Conservation (phyloP, 2,113 vertebrate species). For the Sturnira hondurensis region DNA sequence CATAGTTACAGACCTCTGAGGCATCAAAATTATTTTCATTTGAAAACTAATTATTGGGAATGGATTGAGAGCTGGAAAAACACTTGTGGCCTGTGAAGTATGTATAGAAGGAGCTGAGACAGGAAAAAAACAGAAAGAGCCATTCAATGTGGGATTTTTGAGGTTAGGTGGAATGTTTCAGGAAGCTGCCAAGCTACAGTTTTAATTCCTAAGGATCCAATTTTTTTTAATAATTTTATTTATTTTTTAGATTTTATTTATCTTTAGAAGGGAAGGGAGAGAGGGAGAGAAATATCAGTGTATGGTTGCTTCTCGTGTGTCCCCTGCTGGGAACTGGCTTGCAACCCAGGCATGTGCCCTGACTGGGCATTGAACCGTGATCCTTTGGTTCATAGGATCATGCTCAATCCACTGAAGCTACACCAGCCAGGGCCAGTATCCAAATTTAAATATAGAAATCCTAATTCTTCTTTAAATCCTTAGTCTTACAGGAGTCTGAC, state of each 20-base stretch:
- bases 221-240: too few relatives aligned
- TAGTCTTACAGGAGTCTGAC: background rate
- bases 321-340: too few relatives aligned
- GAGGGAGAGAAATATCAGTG: too few relatives aligned
- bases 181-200: background rate
- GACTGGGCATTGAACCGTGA: too few relatives aligned
- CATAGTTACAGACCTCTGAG: background rate
- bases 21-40: background rate
- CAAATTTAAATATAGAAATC: background rate
- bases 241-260: too few relatives aligned
- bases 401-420: too few relatives aligned
- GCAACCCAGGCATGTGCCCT: too few relatives aligned
- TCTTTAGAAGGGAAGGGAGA: too few relatives aligned
- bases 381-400: too few relatives aligned
- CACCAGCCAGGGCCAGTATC: too few relatives aligned
- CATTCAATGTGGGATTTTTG: background rate
- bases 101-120: background rate
- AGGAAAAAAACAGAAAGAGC: background rate
- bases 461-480: background rate
- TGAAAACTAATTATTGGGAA: background rate
- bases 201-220: constrained; percentile 9
- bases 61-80: background rate
- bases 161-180: background rate
- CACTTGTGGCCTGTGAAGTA: background rate
- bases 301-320: too few relatives aligned